These are phyloP conservation scores for Conomelus anceps DNA, from an alignment of 2,888 invertebrate species.

Conservation along the genomic window DNA sequence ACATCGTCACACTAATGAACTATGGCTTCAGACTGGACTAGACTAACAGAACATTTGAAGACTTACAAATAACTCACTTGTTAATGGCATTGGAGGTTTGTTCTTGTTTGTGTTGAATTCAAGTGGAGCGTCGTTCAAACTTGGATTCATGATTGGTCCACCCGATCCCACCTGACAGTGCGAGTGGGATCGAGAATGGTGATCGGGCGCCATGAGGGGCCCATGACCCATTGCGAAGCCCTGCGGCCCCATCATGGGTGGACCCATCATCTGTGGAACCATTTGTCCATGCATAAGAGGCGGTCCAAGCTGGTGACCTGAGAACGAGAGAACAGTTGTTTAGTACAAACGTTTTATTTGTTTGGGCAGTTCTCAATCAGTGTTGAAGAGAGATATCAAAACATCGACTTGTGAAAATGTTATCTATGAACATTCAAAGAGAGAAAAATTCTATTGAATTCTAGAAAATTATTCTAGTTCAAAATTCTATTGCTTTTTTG, in stretches of 20 bases:
- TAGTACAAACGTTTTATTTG: background rate
- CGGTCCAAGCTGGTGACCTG: slow-evolving; percentile 30
- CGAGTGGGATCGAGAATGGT: background rate
- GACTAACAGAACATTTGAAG: too few relatives aligned
- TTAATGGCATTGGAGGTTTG: slow-evolving; percentile 50
- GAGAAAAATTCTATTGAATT: too few relatives aligned
- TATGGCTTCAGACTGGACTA: too few relatives aligned
- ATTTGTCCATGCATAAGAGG: slow-evolving; percentile 34
- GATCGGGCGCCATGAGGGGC: background rate
- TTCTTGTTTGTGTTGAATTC: slow-evolving; percentile 57
- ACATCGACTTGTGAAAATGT: background rate
- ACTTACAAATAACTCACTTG: slow-evolving; percentile 21
- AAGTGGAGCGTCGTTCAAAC: slow-evolving; percentile 53
- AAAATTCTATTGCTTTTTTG: too few relatives aligned
- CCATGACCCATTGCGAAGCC: slow-evolving; percentile 22
- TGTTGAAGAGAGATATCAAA: background rate
- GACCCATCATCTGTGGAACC: slow-evolving; percentile 40
- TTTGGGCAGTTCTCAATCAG: background rate
- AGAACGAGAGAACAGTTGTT: background rate
- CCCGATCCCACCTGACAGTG: background rate
- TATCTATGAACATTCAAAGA: background rate
- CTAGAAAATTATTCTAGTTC: too few relatives aligned
- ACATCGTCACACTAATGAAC: too few relatives aligned
- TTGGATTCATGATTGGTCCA: slow-evolving; percentile 37
- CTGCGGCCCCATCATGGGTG: slow-evolving; percentile 23